Conservation (phyloP, 37 sponge, comb jelly and placozoan genomes). For the Chondrosia reniformis region DNA sequence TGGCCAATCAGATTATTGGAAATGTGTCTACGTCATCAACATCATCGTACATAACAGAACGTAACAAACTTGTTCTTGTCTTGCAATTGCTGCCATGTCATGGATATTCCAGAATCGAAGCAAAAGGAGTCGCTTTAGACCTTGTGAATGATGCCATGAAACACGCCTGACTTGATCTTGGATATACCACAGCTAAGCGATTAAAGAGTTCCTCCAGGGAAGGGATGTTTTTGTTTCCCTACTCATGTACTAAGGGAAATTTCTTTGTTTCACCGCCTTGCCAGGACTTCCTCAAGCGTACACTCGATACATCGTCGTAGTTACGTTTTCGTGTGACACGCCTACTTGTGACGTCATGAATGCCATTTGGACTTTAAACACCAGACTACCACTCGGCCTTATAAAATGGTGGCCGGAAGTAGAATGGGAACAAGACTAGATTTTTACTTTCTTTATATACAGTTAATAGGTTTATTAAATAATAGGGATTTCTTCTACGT, state of each 20-base stretch:
- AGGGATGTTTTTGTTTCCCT: not conserved
- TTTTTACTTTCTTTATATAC: no score
- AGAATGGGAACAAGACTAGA: no score
- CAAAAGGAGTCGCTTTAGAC: not conserved
- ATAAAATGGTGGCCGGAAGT: no score
- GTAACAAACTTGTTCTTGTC: no score
- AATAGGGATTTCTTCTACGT: no score
- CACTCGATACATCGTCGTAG: no score
- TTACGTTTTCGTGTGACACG: no score
- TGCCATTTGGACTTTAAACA: no score
- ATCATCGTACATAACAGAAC: not conserved
- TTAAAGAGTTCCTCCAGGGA: not conserved
- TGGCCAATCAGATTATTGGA: constrained; percentile 1
- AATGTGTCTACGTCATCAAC: not conserved
- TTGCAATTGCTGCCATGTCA: not conserved
- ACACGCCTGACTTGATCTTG: not conserved
- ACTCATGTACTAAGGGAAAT: not conserved
- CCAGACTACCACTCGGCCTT: no score
- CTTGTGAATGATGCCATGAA: not conserved
- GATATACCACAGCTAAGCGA: not conserved
- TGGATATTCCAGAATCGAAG: not conserved
- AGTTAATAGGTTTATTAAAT: no score
- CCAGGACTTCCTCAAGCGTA: not conserved
- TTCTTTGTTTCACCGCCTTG: not conserved
- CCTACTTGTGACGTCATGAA: no score